Percentiles rank a stretch among this genome's conserved stretches.
Evolutionary conservation across 2,113 vertebrate species (phyloP).

Genomic region (Perca schrenkii): DNA sequence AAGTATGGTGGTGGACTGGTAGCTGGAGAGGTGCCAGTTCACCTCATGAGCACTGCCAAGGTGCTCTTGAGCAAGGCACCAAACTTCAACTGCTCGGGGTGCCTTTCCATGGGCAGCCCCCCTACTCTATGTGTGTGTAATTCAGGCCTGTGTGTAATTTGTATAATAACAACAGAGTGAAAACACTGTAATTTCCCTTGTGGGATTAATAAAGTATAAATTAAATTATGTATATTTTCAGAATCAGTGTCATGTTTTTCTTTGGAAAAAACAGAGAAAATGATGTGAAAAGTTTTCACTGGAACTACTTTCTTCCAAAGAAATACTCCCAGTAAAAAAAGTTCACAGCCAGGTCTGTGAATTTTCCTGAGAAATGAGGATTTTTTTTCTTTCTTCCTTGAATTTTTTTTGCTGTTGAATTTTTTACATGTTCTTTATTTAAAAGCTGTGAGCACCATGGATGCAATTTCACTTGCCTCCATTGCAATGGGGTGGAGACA

Average conservation of each 20-base stretch:
- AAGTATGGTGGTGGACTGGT: too few relatives aligned
- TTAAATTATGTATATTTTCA: not conserved
- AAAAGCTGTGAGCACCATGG: not conserved
- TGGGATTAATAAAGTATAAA: too few relatives aligned
- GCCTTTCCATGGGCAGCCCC: too few relatives aligned
- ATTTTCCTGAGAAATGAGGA: slow-evolving; percentile 10
- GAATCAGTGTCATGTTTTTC: not conserved
- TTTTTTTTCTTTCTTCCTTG: not conserved
- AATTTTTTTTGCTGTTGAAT: not conserved
- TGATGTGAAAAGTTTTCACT: slow-evolving; percentile 14
- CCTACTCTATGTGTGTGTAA: too few relatives aligned
- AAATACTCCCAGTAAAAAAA: slow-evolving; percentile 25
- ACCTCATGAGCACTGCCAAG: too few relatives aligned
- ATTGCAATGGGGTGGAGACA: not conserved
- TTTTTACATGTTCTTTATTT: not conserved
- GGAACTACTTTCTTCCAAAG: slow-evolving; percentile 3
- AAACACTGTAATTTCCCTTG: too few relatives aligned
- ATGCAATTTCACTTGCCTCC: not conserved
- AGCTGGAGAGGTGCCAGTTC: too few relatives aligned
- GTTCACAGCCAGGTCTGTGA: slow-evolving; percentile 32
- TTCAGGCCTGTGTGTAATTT: too few relatives aligned
- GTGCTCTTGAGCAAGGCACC: too few relatives aligned
- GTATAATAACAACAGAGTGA: too few relatives aligned
- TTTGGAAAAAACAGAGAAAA: slow-evolving; percentile 11
- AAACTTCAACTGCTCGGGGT: too few relatives aligned